Evolutionary conservation across 2,113 vertebrate species (phyloP), one percentile per base, ranked within the genome.

Genomic region (Ariopsis seemanni): DNA sequence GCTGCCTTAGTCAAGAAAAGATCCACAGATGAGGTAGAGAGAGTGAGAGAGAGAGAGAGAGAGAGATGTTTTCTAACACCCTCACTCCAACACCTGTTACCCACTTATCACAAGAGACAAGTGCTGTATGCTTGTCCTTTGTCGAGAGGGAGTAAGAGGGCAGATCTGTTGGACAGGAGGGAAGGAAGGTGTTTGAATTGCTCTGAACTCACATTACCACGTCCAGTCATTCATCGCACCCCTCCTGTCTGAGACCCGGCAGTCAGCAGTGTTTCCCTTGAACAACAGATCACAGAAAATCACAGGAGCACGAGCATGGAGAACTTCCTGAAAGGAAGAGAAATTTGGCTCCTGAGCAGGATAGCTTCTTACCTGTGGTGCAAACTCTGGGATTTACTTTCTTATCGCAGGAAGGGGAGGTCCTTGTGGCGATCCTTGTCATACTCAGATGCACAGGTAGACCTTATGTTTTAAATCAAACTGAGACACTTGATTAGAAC

Each of bases 331-430:
- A 93, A 96, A 89, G 94, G 94, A 91, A 96, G 94, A 93, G 94
- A 94, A 88, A 55, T 94, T 65, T 97, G 96, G 96, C 93, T 98
- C 15, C 91, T 96, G 91, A 95, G 91, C 88, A 94, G 95, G 69
- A 92, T 97, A 86, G 95, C 94, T 42, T 96, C 95, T 0, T 94
- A 95, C 90, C 86, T 98, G 84, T 97, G 97, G 96, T 89, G 86
- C 42, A 90, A 92, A 65, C 83, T 98, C 87, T 94, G 94, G 92
- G 94, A 92, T 87, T 86, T 95, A 88, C 93, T 96, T 90, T 94
- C 90, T 83, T 92, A 83, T 91, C 92, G 94, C 93, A 95, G 93
- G 90, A 95, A 92, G 90, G 92, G 90, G 89, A 92, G 93, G 93
- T 34, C n/a, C 7, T 20, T 15, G 53, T 2, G 15, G 53, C 58